Base-by-base conservation (phyloP, 2,888 invertebrate genomes). In the Diogma glabrata region DNA sequence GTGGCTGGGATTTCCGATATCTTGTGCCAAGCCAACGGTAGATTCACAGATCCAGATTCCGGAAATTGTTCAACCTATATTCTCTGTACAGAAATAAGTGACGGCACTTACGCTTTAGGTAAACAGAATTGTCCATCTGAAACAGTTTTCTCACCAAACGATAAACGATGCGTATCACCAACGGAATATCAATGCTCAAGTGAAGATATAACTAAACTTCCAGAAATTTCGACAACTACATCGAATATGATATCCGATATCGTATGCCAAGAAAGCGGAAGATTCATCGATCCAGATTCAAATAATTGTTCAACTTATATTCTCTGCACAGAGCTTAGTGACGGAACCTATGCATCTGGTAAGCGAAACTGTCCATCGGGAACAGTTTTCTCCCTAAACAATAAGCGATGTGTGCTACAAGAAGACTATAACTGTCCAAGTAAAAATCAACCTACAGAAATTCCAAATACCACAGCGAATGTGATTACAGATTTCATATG, bases 231-330 rank as follows among this genome's bases (percentile, higher is more conserved):
- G 6, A n/a, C 22, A 43, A 23, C 22, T 14, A 43, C 43, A 7
- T 8, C 20, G 7, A 40, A 19, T 40, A n/a, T n/a, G n/a, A n/a
- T n/a, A n/a, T n/a, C n/a, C n/a, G n/a, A n/a, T n/a, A n/a, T n/a
- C n/a, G 20, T 10, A 23, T 47, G 46, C 17, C 6, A n/a, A 2
- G 26, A 10, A 26, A 47, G n/a, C 30, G 47, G 47, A 19, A 26
- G 28, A 20, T 28, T 33, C n/a, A 12, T 17, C n/a, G 33, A 48
- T 48, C 30, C 20, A 33, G 22, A 30, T 22, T 48, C 48, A 33
- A 14, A 3, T 12, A 20, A 48, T 22, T 33, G 48, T 22, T 7
- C 30, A 48, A 23, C 17, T 8, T 48, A 48, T 10, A 8, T 30
- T 4, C n/a, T 33, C 8, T 48, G 48, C 14, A 30, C 20, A 3